Percentiles rank a stretch among this genome's conserved stretches.
Evolutionary conservation across 2,888 invertebrate species (phyloP).

Genomic region (Trilocha varians): DNA sequence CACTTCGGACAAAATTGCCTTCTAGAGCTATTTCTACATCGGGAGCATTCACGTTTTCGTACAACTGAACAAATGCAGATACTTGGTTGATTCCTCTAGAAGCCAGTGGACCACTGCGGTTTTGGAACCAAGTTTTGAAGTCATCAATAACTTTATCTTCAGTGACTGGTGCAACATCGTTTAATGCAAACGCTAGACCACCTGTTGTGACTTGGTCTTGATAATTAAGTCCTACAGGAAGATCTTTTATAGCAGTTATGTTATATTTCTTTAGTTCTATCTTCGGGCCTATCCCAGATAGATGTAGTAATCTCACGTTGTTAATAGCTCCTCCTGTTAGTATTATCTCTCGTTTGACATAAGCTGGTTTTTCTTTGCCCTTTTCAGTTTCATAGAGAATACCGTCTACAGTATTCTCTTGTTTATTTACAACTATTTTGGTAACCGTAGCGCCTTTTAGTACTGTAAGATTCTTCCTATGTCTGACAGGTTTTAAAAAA

Average conservation of each 20-base stretch:
- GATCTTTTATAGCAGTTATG: constrained; percentile 39
- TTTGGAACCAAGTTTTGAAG: constrained; percentile 64
- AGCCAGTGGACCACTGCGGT: constrained; percentile 49
- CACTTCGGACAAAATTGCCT: constrained; percentile 61
- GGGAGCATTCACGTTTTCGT: constrained; percentile 56
- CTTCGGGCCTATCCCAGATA: constrained; percentile 60
- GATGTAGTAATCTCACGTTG: constrained; percentile 53
- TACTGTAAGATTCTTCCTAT: constrained; percentile 54
- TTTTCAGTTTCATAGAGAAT: constrained; percentile 56
- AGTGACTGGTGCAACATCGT: constrained; percentile 41
- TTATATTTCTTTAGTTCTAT: constrained; percentile 49
- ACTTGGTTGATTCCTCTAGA: constrained; percentile 62
- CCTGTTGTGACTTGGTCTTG: constrained; percentile 64
- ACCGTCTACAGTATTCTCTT: constrained; percentile 53
- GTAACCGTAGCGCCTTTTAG: constrained; percentile 56
- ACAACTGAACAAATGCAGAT: constrained; percentile 59
- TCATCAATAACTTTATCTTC: constrained; percentile 51
- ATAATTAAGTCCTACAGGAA: constrained; percentile 59
- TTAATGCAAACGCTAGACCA: constrained; percentile 52
- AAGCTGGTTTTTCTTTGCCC: constrained; percentile 53
- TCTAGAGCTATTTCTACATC: constrained; percentile 56
- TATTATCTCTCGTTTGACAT: constrained; percentile 57
- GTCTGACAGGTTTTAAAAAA: constrained; percentile 51
- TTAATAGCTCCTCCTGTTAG: constrained; percentile 60
- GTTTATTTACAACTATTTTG: constrained; percentile 49